Base-by-base conservation (phyloP, 2,113 vertebrate species). In the Cyprinodon variegatus region DNA sequence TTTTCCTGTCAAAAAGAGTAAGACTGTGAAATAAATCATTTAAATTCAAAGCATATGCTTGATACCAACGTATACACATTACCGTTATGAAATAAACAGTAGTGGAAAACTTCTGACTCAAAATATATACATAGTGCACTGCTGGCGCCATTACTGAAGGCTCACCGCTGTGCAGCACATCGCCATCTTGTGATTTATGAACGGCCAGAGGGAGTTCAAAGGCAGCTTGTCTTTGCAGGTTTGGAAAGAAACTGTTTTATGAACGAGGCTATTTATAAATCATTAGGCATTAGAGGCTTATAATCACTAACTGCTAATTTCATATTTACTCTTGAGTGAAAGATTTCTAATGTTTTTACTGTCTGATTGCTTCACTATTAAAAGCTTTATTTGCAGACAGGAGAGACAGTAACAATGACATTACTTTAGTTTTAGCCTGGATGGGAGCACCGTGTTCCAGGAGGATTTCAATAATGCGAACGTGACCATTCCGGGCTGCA, bases 371-470 rank as follows among this genome's bases (percentile, higher is more conserved):
- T 57, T 57, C 10, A n/a, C 50, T n/a, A 57, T 10, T 57, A 17
- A 4, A 57, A 41, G 9, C 14, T 20, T 57, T n/a, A 57, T 10
- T 57, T 57, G 17, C 15, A 53, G 15, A 17, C 12, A 53, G 17
- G 9, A n/a, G 6, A 57, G 50, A 57, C 39, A 22, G 45, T 15
- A 45, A 37, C 10, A 38, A 3, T 29, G 14, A 7, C 8, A 2
- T 15, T 86, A 99, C 98, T 97, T 99, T 99, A 86, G 98, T 99
- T 92, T 99, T 99, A 76, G 98, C 98, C 92, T 98, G 97, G 86
- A 99, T 98, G 66, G 97, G 97, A 76, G 98, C 97, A 29, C 97
- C 96, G 0, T 98, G 97, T 93, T 99, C 98, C 91, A 99, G 92
- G 66, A 99, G 94, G 93, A 99, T 95, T 94, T 99, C 98, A 39